Conservation (phyloP, 2,113 vertebrate genomes). For the Ursus arctos region DNA sequence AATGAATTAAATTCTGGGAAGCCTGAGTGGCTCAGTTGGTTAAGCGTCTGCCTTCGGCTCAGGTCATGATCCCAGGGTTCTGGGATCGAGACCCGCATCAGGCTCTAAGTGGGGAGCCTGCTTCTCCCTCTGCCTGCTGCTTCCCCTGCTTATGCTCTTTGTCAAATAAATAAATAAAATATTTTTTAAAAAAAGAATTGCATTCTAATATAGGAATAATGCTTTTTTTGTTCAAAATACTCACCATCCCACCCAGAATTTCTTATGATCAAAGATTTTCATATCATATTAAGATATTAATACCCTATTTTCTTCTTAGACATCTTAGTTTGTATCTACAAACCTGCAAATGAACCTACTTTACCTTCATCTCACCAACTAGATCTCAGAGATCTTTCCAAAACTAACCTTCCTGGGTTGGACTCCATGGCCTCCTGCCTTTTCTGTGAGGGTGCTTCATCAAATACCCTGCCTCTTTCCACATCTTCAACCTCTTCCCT, state of each 20-base stretch:
- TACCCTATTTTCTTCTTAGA: conserved; percentile 47
- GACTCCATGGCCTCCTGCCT: not conserved
- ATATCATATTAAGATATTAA: conserved; percentile 15
- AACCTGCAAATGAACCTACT: conserved; percentile 33
- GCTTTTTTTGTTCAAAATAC: conserved; percentile 60
- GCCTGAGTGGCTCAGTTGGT: too few species aligned
- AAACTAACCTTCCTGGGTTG: conserved; percentile 9
- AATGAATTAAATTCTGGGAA: not conserved
- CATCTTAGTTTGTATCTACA: conserved; percentile 35
- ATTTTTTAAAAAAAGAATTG: not conserved
- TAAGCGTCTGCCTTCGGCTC: too few species aligned
- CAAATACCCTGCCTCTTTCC: not conserved
- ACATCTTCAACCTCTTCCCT: not conserved
- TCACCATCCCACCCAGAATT: conserved; percentile 17
- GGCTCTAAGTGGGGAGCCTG: too few species aligned
- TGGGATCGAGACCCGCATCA: too few species aligned
- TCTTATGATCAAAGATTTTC: conserved; percentile 52
- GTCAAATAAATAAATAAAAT: not conserved
- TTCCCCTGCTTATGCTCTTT: too few species aligned
- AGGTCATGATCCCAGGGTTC: too few species aligned
- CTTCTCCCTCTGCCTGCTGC: too few species aligned
- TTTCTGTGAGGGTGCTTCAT: not conserved
- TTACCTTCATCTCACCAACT: conserved; percentile 3
- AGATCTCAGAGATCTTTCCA: not conserved
- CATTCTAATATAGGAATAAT: conserved; percentile 58